Conservation (phyloP, 2,888 invertebrate species). For the Drosophila barbarae region DNA sequence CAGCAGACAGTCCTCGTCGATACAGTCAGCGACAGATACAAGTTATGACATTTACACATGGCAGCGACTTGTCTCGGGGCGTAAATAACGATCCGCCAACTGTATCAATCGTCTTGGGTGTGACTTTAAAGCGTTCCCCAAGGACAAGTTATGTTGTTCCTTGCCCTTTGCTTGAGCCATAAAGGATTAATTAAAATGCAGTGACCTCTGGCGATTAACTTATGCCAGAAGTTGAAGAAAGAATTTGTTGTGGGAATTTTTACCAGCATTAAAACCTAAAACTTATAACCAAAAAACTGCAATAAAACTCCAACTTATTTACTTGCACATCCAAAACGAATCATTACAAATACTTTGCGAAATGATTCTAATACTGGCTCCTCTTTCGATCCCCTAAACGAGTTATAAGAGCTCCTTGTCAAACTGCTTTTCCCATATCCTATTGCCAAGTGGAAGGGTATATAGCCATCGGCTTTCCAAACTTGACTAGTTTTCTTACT, state of each 20-base stretch:
- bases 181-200: constrained; percentile 6
- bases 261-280: not conserved
- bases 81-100: constrained; percentile 23
- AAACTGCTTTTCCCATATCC: too few species aligned
- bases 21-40: constrained; percentile 30
- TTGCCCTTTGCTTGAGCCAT: not conserved
- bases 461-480: too few species aligned
- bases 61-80: constrained; percentile 19
- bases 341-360: too few species aligned
- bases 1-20: constrained; percentile 7
- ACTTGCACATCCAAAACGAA: not conserved
- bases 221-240: not conserved
- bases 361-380: too few species aligned
- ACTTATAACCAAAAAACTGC: not conserved
- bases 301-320: not conserved
- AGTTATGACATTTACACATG: constrained; percentile 34
- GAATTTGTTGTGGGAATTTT: not conserved
- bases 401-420: too few species aligned
- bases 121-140: constrained; percentile 8
- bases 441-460: too few species aligned
- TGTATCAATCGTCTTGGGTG: constrained; percentile 1
- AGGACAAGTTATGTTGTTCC: constrained; percentile 3
- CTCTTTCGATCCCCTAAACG: too few species aligned
- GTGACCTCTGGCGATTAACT: not conserved
- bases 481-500: too few species aligned